phyloP scores from a whole-genome alignment of 2,113 vertebrate species.

The Pycnonotus jocosus region DNA sequence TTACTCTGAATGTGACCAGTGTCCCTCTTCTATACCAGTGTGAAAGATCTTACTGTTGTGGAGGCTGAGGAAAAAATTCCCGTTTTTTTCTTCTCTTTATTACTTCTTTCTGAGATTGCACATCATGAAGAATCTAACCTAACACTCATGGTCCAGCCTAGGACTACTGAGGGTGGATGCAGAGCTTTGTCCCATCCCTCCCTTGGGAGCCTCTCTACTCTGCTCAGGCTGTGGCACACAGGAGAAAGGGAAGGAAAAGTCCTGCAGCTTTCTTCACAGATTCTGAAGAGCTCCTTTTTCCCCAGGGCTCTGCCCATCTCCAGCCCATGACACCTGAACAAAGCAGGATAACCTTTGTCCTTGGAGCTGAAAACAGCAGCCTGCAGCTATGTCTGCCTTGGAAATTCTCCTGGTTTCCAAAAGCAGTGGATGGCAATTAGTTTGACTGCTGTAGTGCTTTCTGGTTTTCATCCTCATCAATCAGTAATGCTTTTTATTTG shows the following conservation, averaged over 20 bases:
- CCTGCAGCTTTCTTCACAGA: neutral
- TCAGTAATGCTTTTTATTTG: neutral
- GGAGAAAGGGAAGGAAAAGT: neutral
- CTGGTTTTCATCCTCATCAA: constrained; percentile 8
- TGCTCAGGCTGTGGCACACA: neutral
- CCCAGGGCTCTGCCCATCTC: neutral
- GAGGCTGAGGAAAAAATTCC: too few relatives aligned
- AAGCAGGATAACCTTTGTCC: neutral
- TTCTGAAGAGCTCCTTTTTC: neutral
- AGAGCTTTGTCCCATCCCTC: neutral
- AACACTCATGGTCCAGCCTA: neutral
- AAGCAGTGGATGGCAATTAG: neutral
- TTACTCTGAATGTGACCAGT: neutral
- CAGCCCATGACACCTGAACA: neutral
- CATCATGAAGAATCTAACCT: neutral
- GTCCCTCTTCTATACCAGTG: neutral
- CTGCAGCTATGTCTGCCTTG: neutral
- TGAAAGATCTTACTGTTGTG: neutral
- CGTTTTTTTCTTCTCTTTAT: neutral
- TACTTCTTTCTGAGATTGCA: neutral
- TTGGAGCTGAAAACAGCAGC: neutral
- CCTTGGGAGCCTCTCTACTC: neutral
- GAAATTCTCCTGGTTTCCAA: neutral
- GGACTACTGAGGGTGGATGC: neutral
- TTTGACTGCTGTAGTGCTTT: neutral